Conservation (phyloP, 2,797 vertebrate species). For the Bradypus variegatus region DNA sequence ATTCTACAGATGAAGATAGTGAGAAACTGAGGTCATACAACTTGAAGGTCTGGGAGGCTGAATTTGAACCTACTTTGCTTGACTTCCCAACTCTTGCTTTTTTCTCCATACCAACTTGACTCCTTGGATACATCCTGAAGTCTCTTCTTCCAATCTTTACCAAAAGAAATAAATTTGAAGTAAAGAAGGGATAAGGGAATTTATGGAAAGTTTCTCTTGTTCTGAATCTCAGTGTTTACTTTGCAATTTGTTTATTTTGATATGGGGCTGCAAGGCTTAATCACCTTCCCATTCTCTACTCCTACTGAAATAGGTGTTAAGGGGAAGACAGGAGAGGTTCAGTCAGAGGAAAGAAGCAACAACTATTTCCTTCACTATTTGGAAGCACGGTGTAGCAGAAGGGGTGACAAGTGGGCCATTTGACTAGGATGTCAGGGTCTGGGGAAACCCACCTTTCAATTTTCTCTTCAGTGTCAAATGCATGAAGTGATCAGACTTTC, state of each 20-base stretch:
- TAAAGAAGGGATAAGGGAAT: background rate
- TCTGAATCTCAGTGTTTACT: background rate
- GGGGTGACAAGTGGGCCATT: background rate
- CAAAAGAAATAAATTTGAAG: background rate
- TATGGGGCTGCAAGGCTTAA: background rate
- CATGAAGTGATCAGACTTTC: background rate
- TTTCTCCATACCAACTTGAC: background rate
- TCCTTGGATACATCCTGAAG: background rate
- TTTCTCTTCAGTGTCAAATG: background rate
- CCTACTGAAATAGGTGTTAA: background rate
- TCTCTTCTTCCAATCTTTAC: background rate
- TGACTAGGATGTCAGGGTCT: background rate
- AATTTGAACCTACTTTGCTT: background rate
- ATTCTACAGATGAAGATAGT: background rate
- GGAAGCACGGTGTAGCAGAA: background rate
- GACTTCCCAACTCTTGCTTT: background rate
- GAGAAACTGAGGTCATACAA: background rate
- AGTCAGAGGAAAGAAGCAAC: background rate
- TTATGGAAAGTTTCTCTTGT: background rate
- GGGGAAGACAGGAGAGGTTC: background rate
- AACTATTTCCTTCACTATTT: background rate
- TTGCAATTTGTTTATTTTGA: background rate
- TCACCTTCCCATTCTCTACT: background rate
- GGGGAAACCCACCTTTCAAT: background rate
- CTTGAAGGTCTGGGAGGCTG: background rate